Percentiles rank a stretch among this genome's conserved stretches.
Evolutionary conservation across 2,113 vertebrate genomes (phyloP).

Genomic region (Clarias macrocephalus): DNA sequence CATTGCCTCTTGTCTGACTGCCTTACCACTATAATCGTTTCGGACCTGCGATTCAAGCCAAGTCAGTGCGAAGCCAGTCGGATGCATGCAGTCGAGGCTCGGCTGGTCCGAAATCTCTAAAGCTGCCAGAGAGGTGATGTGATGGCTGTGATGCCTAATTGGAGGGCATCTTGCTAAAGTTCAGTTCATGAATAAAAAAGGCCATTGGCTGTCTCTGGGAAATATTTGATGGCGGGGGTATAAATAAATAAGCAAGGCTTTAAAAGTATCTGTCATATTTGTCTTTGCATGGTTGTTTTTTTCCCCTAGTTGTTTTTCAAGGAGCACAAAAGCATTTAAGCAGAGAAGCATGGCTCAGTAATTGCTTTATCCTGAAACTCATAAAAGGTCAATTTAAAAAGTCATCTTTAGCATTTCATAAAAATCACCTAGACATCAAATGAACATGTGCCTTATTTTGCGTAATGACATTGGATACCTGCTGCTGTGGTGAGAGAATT

Average conservation of each 20-base stretch:
- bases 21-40: neutral
- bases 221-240: conserved; percentile 30
- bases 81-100: neutral
- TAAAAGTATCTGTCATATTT: neutral
- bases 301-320: neutral
- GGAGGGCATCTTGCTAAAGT: conserved; percentile 29
- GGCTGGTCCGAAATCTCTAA: conserved; percentile 19
- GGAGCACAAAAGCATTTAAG: conserved; percentile 8
- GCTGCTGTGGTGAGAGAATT: neutral
- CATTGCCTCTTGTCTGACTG: conserved; percentile 4
- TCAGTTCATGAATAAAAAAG: conserved; percentile 9
- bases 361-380: neutral
- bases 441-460: neutral
- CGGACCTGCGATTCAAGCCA: neutral
- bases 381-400: neutral
- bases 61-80: neutral
- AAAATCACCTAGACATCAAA: neutral
- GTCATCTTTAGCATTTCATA: neutral
- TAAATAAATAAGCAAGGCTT: conserved; percentile 36
- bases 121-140: conserved; percentile 26
- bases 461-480: neutral
- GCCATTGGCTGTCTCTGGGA: conserved; percentile 17
- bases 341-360: neutral
- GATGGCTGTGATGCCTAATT: conserved; percentile 38
- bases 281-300: conserved; percentile 1